phyloP scores from a whole-genome alignment of 92 coral and sea anemone species.

The Diadumene lineata region DNA sequence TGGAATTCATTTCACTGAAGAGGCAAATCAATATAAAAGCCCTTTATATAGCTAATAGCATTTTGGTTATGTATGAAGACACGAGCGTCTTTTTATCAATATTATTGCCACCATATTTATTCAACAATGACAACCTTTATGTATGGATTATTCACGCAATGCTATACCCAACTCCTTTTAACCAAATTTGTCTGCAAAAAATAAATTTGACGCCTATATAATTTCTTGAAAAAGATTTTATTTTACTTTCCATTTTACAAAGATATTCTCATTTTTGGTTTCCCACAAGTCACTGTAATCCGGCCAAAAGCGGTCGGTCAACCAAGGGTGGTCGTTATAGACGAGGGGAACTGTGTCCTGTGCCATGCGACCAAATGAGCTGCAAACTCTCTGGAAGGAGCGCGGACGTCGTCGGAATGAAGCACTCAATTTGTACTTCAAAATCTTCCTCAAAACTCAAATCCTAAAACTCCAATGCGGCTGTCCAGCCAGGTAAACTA shows the following conservation, averaged over 20 bases:
- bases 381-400: not conserved
- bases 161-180: too few relatives aligned
- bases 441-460: slow-evolving; percentile 2
- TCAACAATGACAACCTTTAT: too few relatives aligned
- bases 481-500: slow-evolving; percentile 80
- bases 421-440: not conserved
- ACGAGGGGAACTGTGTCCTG: not conserved
- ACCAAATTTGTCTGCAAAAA: not conserved
- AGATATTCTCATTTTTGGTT: not conserved
- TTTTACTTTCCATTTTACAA: not conserved
- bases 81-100: too few relatives aligned
- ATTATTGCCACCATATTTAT: too few relatives aligned
- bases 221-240: too few relatives aligned
- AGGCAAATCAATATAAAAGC: too few relatives aligned
- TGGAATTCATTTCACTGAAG: too few relatives aligned
- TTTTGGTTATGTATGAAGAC: too few relatives aligned
- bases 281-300: not conserved
- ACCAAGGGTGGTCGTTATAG: not conserved
- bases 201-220: not conserved
- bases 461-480: slow-evolving; percentile 47
- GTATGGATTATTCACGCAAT: too few relatives aligned
- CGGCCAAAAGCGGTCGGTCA: not conserved
- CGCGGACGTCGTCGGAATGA: not conserved
- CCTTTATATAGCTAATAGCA: too few relatives aligned
- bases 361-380: not conserved